Evolutionary conservation across 2,113 vertebrate species (phyloP).

Genomic region (Microcebus ravelobensis): DNA sequence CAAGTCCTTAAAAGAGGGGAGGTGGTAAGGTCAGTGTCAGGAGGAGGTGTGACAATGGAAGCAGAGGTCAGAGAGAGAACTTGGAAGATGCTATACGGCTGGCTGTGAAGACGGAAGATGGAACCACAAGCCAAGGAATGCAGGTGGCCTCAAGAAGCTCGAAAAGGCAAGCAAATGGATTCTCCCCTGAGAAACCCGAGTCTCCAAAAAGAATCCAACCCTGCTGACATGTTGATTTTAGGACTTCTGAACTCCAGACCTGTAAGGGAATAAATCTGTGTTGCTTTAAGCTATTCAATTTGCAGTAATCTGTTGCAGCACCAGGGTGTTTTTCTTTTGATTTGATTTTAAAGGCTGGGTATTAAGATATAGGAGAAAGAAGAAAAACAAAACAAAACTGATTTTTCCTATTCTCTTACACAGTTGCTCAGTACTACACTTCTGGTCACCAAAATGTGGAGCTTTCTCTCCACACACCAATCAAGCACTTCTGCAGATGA

Average conservation of each 20-base stretch:
- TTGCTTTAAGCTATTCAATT: not conserved
- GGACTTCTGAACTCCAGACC: not conserved
- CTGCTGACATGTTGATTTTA: not conserved
- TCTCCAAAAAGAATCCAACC: not conserved
- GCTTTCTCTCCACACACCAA: not conserved
- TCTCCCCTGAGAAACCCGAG: not conserved
- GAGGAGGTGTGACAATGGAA: not conserved
- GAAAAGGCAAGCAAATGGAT: not conserved
- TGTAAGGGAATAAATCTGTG: not conserved
- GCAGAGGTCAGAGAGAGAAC: not conserved
- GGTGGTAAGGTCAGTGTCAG: not conserved
- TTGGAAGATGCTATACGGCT: not conserved
- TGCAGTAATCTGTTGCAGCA: not conserved
- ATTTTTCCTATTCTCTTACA: not conserved
- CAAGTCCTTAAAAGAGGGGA: not conserved
- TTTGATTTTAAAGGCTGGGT: not conserved
- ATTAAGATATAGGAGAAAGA: not conserved
- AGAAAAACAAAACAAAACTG: no score
- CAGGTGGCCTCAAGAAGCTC: not conserved
- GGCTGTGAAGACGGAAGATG: not conserved
- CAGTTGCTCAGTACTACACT: not conserved
- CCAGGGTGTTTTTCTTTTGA: not conserved
- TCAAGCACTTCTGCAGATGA: not conserved
- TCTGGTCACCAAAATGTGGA: not conserved
- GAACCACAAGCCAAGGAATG: not conserved